Evolutionary conservation across 2,888 invertebrate genomes (phyloP), one percentile per base, ranked within the genome.

Genomic region (Seira musarum): DNA sequence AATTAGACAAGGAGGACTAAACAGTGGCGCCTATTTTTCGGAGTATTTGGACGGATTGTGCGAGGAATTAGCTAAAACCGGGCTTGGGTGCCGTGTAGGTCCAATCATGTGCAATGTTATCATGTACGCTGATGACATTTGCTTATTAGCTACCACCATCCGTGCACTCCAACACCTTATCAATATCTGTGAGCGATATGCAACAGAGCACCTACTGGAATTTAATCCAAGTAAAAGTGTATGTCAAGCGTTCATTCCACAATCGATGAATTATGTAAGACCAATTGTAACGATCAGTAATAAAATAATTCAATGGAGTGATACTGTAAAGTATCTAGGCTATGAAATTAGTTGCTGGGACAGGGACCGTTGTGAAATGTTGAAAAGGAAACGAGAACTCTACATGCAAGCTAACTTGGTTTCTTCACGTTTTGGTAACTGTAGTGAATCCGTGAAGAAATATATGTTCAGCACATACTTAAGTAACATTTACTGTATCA

Each of bases 331-430:
- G 1, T 76, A 76, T 76, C 21, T 76, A 8, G 80, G 74, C 0
- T 80, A 69, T 35, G 65, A 69, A 0, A 21, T 80, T 1, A 73
- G 57, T 8, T 80, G 73, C n/a, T 69, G 78, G 61, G 49, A 71
- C 5, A 30, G 70, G 10, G 70, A 77, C 15, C 3, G 3, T 5
- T 30, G 2, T 6, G 77, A 77, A 35, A 40, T 77, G 19, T 1
- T 8, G 0, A 30, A 21, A 13, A 22, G 70, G 15, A 70, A 49
- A 24, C 10, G 77, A 5, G 77, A 77, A 53, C 5, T 77, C 0
- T 77, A 77, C n/a, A 30, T 15, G 2, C 21, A 65, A 1, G 77
- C 64, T 0, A 77, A 77, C 21, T 1, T 70, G 35, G 13, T 70
- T 2, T 0, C 17, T 0, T 57, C 65, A 3, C 35, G 46, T 19